Base-by-base conservation (phyloP, 1,140 invertebrate species). In the Pygmarrhopalites habei region DNA sequence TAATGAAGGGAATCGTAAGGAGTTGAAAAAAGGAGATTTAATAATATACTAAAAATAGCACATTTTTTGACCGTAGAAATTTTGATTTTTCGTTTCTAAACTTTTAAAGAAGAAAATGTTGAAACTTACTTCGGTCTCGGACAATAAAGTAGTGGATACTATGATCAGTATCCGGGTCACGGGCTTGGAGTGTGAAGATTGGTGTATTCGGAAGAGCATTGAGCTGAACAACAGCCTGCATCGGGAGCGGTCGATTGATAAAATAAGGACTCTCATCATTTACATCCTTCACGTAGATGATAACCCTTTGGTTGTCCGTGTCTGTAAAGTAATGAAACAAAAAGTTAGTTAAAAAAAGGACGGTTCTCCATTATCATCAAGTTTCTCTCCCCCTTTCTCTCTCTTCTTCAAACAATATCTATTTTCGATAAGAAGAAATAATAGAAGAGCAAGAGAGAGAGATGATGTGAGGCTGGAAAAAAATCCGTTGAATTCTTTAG, bases 61-160 rank as follows among this genome's bases (percentile, higher is more conserved):
- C n/a, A n/a, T n/a, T n/a, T n/a, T n/a, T n/a, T n/a, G n/a, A n/a
- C n/a, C n/a, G n/a, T n/a, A n/a, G n/a, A n/a, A n/a, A n/a, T n/a
- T n/a, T n/a, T n/a, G n/a, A n/a, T n/a, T n/a, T n/a, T n/a, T n/a
- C n/a, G n/a, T n/a, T n/a, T n/a, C n/a, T n/a, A n/a, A n/a, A n/a
- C n/a, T n/a, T n/a, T n/a, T n/a, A n/a, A n/a, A n/a, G n/a, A n/a
- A n/a, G n/a, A n/a, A n/a, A n/a, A n/a, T n/a, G n/a, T n/a, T n/a
- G n/a, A n/a, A n/a, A 72, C 78, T 78, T 73, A 82, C 80, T 95
- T 74, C 91, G 79, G 77, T 95, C 92, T 71, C 92, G 78, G 0
- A 95, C 90, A 64, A 95, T 92, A 77, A 92, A 94, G 75, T 95
- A 95, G 73, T 95, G 92, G 67, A 95, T 94, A 75, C 93, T 95